Conservation (phyloP, 2,888 invertebrate genomes). For the Timandra comae region DNA sequence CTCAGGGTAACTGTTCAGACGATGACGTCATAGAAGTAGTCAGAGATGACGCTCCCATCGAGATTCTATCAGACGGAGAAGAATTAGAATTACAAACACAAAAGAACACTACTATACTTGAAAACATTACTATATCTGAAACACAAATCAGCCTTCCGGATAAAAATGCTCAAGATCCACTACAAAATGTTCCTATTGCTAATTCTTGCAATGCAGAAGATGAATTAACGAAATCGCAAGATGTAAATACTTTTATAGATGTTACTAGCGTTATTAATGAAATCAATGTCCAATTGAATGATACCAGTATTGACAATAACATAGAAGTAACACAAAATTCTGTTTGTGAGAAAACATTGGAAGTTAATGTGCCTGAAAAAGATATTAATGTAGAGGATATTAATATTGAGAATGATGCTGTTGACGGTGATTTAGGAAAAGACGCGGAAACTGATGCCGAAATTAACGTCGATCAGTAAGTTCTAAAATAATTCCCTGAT, state of each 20-base stretch:
- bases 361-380: neutral
- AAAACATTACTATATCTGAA: too few species aligned
- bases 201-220: too few species aligned
- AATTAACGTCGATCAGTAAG: neutral
- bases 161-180: too few species aligned
- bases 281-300: too few species aligned
- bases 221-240: too few species aligned
- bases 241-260: too few species aligned
- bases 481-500: too few species aligned
- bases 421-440: neutral
- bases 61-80: slow-evolving; percentile 64
- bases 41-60: slow-evolving; percentile 63
- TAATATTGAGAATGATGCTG: neutral
- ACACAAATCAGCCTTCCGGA: too few species aligned
- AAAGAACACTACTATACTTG: too few species aligned
- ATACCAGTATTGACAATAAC: too few species aligned
- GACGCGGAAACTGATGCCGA: slow-evolving; percentile 1
- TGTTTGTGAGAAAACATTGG: slow-evolving; percentile 1
- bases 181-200: slow-evolving; percentile 3
- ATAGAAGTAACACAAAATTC: too few species aligned
- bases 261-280: neutral
- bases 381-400: neutral
- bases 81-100: slow-evolving; percentile 42
- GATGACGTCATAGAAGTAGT: slow-evolving; percentile 70
- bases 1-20: slow-evolving; percentile 48